Percentiles rank a stretch among this genome's conserved stretches.
Conservation (phyloP, 2,797 vertebrate genomes). For the Sciurus vulgaris region DNA sequence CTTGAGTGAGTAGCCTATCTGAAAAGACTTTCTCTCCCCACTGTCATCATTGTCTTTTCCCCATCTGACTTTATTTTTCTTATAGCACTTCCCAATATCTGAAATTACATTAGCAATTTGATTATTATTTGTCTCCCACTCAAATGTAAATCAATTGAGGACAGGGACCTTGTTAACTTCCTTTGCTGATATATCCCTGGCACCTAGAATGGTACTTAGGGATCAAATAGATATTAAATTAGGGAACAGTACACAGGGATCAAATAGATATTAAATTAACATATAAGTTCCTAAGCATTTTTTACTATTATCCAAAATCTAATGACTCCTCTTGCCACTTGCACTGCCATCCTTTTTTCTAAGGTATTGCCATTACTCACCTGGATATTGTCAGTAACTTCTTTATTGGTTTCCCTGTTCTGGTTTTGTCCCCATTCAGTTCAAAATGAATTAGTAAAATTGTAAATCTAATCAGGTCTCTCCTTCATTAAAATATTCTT, state of each 20-base stretch:
- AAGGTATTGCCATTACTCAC: neutral
- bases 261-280: neutral
- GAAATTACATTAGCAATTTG: conserved; percentile 28
- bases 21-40: neutral
- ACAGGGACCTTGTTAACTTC: neutral
- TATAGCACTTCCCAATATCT: neutral
- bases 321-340: conserved; percentile 13
- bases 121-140: neutral
- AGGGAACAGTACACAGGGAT: neutral
- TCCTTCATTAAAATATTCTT: conserved; percentile 7
- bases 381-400: conserved; percentile 1
- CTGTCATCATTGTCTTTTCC: neutral
- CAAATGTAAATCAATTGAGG: conserved; percentile 32
- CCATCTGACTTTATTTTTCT: neutral
- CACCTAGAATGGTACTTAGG: neutral
- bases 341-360: conserved; percentile 3
- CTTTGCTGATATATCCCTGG: neutral
- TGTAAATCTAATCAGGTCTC: neutral
- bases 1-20: neutral
- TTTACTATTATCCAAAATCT: neutral
- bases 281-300: neutral
- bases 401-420: conserved; percentile 40
- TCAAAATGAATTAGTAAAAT: conserved; percentile 40
- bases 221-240: neutral
- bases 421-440: neutral